Percentiles rank a stretch among this genome's conserved stretches.
Evolutionary conservation across 2,797 vertebrate species (phyloP).

Genomic region (Hyperoplus immaculatus): DNA sequence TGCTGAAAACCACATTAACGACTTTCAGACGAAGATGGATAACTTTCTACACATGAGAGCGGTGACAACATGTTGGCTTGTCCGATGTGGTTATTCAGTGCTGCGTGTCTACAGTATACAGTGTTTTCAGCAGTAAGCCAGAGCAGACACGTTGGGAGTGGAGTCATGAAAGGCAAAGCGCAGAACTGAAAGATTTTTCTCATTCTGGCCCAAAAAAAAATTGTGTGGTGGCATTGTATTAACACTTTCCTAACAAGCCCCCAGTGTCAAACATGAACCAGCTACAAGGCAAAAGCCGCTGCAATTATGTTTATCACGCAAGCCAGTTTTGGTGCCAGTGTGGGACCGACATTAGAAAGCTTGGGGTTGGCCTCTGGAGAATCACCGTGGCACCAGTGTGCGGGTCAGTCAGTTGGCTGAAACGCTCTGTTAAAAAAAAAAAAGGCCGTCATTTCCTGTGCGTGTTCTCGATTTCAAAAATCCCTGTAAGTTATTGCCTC

Average conservation of each 20-base stretch:
- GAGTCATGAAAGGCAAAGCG: constrained; percentile 66
- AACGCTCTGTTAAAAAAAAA: constrained; percentile 68
- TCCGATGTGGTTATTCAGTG: constrained; percentile 55
- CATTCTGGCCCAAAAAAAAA: constrained; percentile 46
- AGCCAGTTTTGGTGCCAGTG: constrained; percentile 67
- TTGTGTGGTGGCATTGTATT: constrained; percentile 71
- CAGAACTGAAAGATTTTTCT: constrained; percentile 65
- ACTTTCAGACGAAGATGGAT: constrained; percentile 40
- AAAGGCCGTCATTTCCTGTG: constrained; percentile 74
- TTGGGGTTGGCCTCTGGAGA: constrained; percentile 58
- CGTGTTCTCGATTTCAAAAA: constrained; percentile 61
- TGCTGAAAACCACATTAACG: constrained; percentile 62
- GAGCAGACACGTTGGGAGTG: constrained; percentile 49
- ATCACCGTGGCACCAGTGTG: constrained; percentile 59
- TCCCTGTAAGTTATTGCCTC: constrained; percentile 63
- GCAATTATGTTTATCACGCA: constrained; percentile 74
- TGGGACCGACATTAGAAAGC: constrained; percentile 70
- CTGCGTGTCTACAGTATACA: constrained; percentile 64
- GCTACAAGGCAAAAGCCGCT: constrained; percentile 55
- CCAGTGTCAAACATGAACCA: constrained; percentile 61
- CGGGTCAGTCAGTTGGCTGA: constrained; percentile 53
- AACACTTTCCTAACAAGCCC: constrained; percentile 66
- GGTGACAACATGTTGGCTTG: constrained; percentile 59
- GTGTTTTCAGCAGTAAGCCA: constrained; percentile 67
- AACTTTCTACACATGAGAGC: constrained; percentile 51